Conservation (phyloP, 1,140 invertebrate species). For the Heliconius hewitsoni region DNA sequence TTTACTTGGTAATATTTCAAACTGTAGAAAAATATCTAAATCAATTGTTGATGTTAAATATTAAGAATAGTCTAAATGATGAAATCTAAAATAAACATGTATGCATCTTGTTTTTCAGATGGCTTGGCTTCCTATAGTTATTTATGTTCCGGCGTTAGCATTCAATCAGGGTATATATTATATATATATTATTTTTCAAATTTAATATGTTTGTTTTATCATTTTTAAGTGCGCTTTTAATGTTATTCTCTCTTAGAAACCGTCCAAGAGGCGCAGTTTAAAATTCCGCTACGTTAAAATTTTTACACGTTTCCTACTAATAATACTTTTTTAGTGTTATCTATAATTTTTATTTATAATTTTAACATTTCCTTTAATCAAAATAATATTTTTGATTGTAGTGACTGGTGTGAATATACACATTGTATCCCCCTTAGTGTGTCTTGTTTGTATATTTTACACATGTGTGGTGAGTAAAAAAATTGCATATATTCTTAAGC, state of each 20-base stretch:
- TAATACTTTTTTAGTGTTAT: too few species aligned
- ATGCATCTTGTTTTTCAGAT: conserved; percentile 82
- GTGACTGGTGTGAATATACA: conserved; percentile 93
- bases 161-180: conserved; percentile 87
- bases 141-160: conserved; percentile 94
- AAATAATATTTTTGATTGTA: conserved; percentile 70
- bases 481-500: neutral
- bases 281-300: too few species aligned
- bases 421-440: conserved; percentile 90
- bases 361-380: neutral
- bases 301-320: too few species aligned
- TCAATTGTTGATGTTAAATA: too few species aligned
- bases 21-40: too few species aligned
- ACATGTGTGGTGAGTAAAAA: conserved; percentile 89
- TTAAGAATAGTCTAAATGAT: neutral
- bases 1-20: conserved; percentile 83
- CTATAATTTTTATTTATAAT: neutral
- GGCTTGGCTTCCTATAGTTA: conserved; percentile 93
- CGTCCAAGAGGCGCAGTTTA: too few species aligned
- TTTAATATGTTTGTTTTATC: neutral
- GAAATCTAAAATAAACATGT: neutral
- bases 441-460: conserved; percentile 94
- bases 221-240: too few species aligned
- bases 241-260: too few species aligned
- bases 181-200: too few species aligned